Evolutionary conservation across 2,113 vertebrate species (phyloP).

Genomic region (Prinia subflava): DNA sequence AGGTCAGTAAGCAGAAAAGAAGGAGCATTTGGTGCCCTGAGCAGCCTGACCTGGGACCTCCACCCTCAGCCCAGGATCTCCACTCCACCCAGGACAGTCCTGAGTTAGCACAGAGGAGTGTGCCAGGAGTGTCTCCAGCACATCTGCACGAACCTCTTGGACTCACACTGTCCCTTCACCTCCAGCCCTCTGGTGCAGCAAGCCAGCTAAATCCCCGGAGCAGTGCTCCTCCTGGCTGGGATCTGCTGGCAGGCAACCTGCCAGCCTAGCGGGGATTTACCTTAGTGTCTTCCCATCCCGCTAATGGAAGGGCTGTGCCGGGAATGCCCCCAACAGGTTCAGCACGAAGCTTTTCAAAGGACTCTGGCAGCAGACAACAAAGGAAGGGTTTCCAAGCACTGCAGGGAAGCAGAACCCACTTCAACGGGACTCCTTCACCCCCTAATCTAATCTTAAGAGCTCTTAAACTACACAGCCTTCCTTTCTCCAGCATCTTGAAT

Average conservation of each 20-base stretch:
- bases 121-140: background rate
- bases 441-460: background rate
- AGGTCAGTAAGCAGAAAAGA: background rate
- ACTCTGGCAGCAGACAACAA: background rate
- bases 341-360: background rate
- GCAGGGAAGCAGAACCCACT: background rate
- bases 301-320: background rate
- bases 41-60: background rate
- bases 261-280: background rate
- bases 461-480: background rate
- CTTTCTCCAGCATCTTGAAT: background rate
- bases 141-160: background rate
- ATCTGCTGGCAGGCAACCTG: background rate
- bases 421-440: background rate
- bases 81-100: background rate
- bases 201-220: background rate
- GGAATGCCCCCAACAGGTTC: background rate
- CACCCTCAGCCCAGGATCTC: background rate
- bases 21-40: background rate
- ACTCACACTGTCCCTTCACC: too few species aligned
- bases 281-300: background rate
- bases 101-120: background rate
- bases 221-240: background rate
- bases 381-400: background rate
- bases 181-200: background rate